Evolutionary conservation across 2,113 vertebrate genomes (phyloP).

Genomic region (Serranochromis macrocephalus): DNA sequence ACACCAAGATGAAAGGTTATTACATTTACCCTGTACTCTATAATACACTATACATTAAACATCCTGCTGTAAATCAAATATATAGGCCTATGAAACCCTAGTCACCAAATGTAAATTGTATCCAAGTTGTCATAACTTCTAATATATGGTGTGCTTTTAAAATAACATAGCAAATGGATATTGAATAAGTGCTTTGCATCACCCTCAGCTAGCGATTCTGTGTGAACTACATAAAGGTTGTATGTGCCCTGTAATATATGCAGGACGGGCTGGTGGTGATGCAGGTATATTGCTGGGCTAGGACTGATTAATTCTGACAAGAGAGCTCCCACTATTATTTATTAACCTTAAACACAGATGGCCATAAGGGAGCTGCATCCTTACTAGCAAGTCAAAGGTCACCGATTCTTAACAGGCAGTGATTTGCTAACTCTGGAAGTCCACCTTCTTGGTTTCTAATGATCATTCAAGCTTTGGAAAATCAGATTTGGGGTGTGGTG

Average conservation of each 20-base stretch:
- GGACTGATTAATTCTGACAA: conserved; percentile 22
- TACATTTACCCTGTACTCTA: not conserved
- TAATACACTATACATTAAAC: not conserved
- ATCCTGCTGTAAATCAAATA: not conserved
- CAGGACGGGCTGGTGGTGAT: not conserved
- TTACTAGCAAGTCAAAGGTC: conserved; percentile 8
- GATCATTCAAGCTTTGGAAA: not conserved
- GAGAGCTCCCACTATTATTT: not conserved
- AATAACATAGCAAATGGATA: not conserved
- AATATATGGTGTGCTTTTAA: not conserved
- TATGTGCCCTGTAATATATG: not conserved
- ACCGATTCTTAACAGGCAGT: not conserved
- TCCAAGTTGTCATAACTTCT: not conserved
- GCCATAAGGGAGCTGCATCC: not conserved
- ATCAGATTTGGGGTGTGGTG: not conserved
- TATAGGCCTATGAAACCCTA: not conserved
- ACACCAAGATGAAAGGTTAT: conserved; percentile 39
- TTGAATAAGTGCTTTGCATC: not conserved
- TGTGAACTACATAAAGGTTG: not conserved
- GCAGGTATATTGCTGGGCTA: not conserved
- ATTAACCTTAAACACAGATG: not conserved
- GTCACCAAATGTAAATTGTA: not conserved
- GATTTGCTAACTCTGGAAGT: not conserved
- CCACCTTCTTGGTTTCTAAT: not conserved
- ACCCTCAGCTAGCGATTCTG: not conserved